Evolutionary conservation across 2,113 vertebrate species (phyloP).

Genomic region (Anthoscopus minutus): DNA sequence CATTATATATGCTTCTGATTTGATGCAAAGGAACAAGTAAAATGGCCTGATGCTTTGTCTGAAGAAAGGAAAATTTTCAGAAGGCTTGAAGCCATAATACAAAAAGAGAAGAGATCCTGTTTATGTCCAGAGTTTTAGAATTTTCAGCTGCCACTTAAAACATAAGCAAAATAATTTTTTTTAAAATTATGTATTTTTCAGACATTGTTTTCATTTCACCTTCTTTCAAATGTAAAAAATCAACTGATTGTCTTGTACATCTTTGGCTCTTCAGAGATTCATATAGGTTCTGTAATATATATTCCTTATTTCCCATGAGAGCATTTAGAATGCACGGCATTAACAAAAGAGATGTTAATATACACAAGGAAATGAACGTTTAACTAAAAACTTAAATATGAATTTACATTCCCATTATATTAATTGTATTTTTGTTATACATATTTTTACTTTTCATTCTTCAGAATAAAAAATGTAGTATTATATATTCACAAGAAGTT

Average conservation of each 20-base stretch:
- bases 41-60: background rate
- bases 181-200: background rate
- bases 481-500: background rate
- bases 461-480: background rate
- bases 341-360: background rate
- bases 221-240: background rate
- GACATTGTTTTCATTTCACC: background rate
- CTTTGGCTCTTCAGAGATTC: background rate
- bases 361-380: background rate
- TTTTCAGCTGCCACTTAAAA: background rate
- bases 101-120: background rate
- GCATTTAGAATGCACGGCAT: fast-evolving
- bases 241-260: background rate
- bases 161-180: background rate
- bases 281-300: background rate
- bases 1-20: background rate
- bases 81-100: background rate
- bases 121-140: background rate
- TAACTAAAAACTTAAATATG: background rate
- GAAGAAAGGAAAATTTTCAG: background rate
- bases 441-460: background rate
- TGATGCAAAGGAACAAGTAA: background rate
- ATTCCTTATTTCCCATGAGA: background rate
- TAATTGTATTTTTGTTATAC: background rate
- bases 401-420: background rate